These are phyloP conservation scores for Lycopodina hypogea DNA, from an alignment of 37 sponge, comb jelly and placozoan genomes.

Conservation along the genomic window DNA sequence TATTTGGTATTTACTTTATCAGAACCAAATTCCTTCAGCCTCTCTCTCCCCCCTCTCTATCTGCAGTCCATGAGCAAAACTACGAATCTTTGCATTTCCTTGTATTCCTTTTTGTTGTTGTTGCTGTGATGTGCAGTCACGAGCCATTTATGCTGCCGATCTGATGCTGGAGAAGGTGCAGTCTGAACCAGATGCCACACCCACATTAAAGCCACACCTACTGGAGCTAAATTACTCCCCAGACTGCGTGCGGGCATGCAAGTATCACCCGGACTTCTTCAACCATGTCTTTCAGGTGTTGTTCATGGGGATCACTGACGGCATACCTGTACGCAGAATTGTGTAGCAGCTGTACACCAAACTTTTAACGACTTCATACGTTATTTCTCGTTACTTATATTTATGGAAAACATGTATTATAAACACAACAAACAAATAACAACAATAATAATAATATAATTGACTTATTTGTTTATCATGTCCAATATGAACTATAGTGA, in stretches of 20 bases:
- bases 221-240: conserved; percentile 89
- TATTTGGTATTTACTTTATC: too few species aligned
- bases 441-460: too few species aligned
- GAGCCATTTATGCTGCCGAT: conserved; percentile 88
- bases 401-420: not conserved
- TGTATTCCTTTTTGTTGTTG: too few species aligned
- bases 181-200: conserved; percentile 5
- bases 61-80: too few species aligned
- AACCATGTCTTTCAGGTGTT: conserved; percentile 77
- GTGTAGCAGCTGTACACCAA: not conserved
- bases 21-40: too few species aligned
- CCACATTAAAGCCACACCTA: conserved; percentile 63
- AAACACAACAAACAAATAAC: not conserved
- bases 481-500: too few species aligned
- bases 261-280: conserved; percentile 83
- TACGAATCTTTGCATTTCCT: too few species aligned
- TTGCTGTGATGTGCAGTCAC: conserved; percentile 35
- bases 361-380: not conserved
- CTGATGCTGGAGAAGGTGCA: conserved; percentile 85
- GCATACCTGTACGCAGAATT: not conserved
- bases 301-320: conserved; percentile 23
- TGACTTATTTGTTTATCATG: too few species aligned
- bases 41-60: too few species aligned
- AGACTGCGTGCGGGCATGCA: conserved; percentile 82
- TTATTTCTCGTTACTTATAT: not conserved